A percentile compares a stretch with the other conserved stretches of the same genome.
Conservation (phyloP, 2,888 invertebrate species). For the Limenitis camilla region DNA sequence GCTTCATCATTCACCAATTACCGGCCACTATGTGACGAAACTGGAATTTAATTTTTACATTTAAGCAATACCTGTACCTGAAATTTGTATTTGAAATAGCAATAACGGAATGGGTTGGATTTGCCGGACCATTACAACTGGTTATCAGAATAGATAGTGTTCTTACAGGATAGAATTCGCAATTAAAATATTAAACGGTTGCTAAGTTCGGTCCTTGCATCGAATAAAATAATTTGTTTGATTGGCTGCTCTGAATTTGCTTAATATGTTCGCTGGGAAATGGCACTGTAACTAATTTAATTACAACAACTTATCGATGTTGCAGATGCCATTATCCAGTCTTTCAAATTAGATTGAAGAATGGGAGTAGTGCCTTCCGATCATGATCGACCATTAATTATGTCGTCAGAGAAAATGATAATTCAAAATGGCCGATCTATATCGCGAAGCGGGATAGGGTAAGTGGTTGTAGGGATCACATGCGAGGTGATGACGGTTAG, state of each 20-base stretch:
- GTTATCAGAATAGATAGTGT: conserved; percentile 19
- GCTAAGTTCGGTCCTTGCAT: conserved; percentile 20
- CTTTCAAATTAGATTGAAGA: too few species aligned
- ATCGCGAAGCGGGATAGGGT: conserved; percentile 40
- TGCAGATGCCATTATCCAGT: too few species aligned
- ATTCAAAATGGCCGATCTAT: neutral
- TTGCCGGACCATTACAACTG: conserved; percentile 48
- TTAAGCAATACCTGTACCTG: conserved; percentile 73
- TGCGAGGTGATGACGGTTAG: conserved; percentile 37
- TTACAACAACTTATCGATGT: conserved; percentile 9
- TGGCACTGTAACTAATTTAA: too few species aligned
- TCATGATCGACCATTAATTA: neutral
- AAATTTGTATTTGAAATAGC: conserved; percentile 41
- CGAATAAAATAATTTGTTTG: conserved; percentile 20
- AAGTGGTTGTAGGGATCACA: conserved; percentile 68
- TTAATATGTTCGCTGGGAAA: too few species aligned
- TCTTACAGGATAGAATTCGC: conserved; percentile 21
- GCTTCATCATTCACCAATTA: conserved; percentile 33
- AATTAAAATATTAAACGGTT: conserved; percentile 14
- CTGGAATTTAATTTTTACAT: conserved; percentile 58
- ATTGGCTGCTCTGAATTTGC: conserved; percentile 19
- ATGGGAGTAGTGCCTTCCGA: neutral
- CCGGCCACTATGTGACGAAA: conserved; percentile 45
- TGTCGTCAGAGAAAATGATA: neutral
- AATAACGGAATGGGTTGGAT: conserved; percentile 56